phyloP scores from a whole-genome alignment of 2,888 invertebrate species.

The Leucania comma region DNA sequence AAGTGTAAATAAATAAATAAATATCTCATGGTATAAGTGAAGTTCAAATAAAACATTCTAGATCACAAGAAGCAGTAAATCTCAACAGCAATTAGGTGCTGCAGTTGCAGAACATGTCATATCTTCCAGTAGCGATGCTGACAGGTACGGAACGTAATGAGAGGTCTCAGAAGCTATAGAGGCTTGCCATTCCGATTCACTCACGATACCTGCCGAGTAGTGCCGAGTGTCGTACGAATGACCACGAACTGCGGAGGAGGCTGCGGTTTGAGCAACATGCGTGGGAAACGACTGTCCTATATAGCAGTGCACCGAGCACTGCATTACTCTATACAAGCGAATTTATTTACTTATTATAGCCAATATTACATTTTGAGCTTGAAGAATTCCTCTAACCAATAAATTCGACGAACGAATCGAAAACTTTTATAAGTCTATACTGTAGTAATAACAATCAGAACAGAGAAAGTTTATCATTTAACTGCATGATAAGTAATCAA shows the following conservation, averaged over 20 bases:
- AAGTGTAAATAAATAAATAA: too few species aligned
- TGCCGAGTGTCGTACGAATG: conserved; percentile 64
- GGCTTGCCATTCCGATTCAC: conserved; percentile 43
- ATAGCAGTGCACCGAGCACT: conserved; percentile 67
- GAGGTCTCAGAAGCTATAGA: conserved; percentile 34
- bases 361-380: conserved; percentile 4
- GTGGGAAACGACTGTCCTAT: conserved; percentile 81
- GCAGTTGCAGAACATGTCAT: conserved; percentile 24
- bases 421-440: background rate
- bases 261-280: conserved; percentile 79
- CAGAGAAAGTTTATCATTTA: conserved; percentile 28
- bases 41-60: conserved; percentile 16
- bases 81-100: conserved; percentile 14
- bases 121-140: conserved; percentile 22
- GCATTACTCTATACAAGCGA: conserved; percentile 57
- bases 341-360: conserved; percentile 48
- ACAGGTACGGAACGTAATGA: conserved; percentile 41
- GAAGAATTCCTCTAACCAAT: background rate
- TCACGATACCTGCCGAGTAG: conserved; percentile 58
- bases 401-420: background rate
- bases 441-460: conserved; percentile 8
- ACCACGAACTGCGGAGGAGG: conserved; percentile 75
- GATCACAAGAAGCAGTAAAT: conserved; percentile 11
- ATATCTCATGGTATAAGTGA: background rate
- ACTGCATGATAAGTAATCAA: conserved; percentile 28